phyloP scores from a whole-genome alignment of 2,113 vertebrate genomes.

The Oxyruncus cristatus region DNA sequence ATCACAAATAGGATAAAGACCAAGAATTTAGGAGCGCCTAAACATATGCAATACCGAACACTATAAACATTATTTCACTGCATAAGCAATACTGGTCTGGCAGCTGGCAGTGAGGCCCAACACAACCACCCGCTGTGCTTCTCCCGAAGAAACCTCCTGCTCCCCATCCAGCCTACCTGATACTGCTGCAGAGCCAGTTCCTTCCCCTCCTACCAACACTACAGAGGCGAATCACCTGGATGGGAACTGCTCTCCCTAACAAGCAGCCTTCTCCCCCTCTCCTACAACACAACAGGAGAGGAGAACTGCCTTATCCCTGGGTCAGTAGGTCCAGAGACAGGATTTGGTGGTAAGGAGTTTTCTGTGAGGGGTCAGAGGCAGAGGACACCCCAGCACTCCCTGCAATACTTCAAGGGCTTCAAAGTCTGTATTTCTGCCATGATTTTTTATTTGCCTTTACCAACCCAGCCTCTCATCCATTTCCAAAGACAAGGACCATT shows the following conservation, averaged over 20 bases:
- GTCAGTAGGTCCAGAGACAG: not conserved
- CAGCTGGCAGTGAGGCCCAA: not conserved
- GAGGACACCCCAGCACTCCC: not conserved
- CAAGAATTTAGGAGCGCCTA: not conserved
- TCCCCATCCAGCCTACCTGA: not conserved
- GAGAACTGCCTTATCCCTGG: not conserved
- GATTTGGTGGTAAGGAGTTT: not conserved
- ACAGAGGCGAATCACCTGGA: not conserved
- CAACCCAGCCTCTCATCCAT: not conserved
- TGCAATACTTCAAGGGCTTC: not conserved
- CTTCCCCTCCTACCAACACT: not conserved
- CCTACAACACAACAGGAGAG: accelerated
- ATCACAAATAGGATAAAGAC: not conserved
- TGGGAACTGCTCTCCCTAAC: not conserved
- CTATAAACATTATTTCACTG: not conserved
- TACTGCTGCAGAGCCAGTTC: not conserved
- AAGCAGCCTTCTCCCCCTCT: not conserved
- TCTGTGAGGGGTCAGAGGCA: not conserved
- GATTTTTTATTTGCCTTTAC: not conserved
- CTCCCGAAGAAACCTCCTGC: not conserved
- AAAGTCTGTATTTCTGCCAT: not conserved
- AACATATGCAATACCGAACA: not conserved
- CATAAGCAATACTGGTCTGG: not conserved
- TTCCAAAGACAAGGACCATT: not conserved
- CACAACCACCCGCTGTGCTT: accelerated